Evolutionary conservation across 2,888 invertebrate genomes (phyloP).

Genomic region (Eutolmus rufibarbis): DNA sequence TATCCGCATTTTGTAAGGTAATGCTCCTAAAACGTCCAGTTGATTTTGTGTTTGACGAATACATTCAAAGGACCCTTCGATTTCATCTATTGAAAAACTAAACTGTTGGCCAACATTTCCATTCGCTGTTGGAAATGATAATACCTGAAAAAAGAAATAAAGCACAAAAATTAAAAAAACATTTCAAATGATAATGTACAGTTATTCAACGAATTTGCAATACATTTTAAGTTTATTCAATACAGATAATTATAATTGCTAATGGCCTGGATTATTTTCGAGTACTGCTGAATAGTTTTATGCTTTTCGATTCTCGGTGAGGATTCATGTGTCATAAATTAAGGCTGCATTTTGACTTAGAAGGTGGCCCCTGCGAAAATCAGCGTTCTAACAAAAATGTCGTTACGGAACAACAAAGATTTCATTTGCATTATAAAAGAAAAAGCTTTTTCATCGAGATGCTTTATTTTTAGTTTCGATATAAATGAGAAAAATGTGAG

Average conservation of each 20-base stretch:
- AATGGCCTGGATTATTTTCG: not conserved
- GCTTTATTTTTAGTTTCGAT: not conserved
- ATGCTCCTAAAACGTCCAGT: slow-evolving; percentile 83
- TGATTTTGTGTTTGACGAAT: slow-evolving; percentile 75
- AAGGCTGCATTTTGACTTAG: not conserved
- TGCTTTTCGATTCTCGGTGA: not conserved
- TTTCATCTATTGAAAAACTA: slow-evolving; percentile 68
- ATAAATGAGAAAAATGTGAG: not conserved
- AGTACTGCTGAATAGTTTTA: not conserved
- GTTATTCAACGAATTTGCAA: not conserved
- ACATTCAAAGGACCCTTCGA: slow-evolving; percentile 92
- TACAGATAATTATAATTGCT: not conserved
- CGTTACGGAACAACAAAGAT: not conserved
- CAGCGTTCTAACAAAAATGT: not conserved
- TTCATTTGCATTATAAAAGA: not conserved
- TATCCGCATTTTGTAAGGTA: slow-evolving; percentile 88
- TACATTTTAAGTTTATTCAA: not conserved
- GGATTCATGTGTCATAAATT: not conserved
- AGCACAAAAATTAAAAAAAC: slow-evolving; percentile 38
- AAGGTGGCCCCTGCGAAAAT: not conserved
- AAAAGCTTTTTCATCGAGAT: not conserved
- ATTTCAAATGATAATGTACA: not conserved
- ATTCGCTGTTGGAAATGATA: slow-evolving; percentile 74
- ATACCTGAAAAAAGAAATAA: slow-evolving; percentile 68
- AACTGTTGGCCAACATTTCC: slow-evolving; percentile 58